Conservation (phyloP, 2,888 invertebrate genomes). For the Trachelus stipa region DNA sequence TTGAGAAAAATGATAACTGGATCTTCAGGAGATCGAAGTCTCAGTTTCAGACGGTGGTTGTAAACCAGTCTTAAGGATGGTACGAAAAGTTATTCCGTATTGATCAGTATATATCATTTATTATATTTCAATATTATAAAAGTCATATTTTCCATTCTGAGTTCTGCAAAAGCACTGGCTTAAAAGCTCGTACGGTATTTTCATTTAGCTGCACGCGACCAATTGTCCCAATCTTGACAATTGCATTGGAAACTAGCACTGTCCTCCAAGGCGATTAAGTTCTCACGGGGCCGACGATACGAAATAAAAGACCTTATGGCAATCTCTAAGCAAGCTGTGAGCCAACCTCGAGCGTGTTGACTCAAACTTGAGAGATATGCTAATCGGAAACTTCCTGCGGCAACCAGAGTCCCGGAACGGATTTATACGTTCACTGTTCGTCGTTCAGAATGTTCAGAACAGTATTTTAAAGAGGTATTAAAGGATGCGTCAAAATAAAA, state of each 20-base stretch:
- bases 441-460: neutral
- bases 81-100: neutral
- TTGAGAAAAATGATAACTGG: neutral
- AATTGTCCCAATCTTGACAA: neutral
- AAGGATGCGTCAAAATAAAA: neutral
- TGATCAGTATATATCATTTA: neutral
- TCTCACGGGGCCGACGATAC: slow-evolving; percentile 3
- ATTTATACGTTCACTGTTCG: neutral
- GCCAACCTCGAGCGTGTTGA: slow-evolving; percentile 3
- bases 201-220: neutral
- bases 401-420: slow-evolving; percentile 3
- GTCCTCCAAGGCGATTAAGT: neutral
- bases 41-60: neutral
- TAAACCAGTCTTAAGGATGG: neutral
- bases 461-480: neutral
- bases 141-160: neutral
- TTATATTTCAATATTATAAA: neutral
- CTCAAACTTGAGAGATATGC: slow-evolving; percentile 35
- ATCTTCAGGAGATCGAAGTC: neutral
- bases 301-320: slow-evolving; percentile 1
- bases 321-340: neutral
- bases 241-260: neutral
- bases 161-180: neutral
- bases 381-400: slow-evolving; percentile 52
- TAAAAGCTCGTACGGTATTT: neutral